Conservation (phyloP, 2,888 invertebrate genomes). For the Pterostichus niger region DNA sequence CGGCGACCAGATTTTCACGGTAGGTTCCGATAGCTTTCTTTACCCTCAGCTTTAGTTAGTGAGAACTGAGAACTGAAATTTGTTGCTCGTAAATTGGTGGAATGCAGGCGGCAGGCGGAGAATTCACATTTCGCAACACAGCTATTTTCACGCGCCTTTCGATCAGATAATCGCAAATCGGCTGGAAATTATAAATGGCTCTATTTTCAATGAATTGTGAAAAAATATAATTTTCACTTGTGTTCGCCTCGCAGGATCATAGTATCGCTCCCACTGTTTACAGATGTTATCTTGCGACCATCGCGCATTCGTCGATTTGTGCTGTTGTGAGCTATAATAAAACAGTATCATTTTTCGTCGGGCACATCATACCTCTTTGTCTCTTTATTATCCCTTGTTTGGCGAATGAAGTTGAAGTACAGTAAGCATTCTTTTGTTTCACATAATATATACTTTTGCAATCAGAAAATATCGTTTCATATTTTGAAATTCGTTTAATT, state of each 20-base stretch:
- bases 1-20: constrained; percentile 60
- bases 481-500: too few species aligned
- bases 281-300: constrained; percentile 30
- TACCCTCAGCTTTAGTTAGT: too few species aligned
- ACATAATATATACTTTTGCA: too few species aligned
- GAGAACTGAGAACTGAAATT: background rate
- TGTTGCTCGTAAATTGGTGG: constrained; percentile 7
- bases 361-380: background rate
- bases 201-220: constrained; percentile 71
- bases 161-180: constrained; percentile 69
- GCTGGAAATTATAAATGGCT: constrained; percentile 73
- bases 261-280: background rate
- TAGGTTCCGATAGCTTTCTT: too few species aligned
- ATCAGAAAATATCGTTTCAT: too few species aligned
- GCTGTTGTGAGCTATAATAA: constrained; percentile 21
- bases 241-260: background rate
- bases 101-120: background rate
- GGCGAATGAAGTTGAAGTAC: too few species aligned
- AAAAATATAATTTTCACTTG: constrained; percentile 68
- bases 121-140: constrained; percentile 20
- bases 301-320: constrained; percentile 24
- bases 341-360: constrained; percentile 17
- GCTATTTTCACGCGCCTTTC: constrained; percentile 16
- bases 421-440: too few species aligned
- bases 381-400: background rate